Evolutionary conservation across 2,888 invertebrate genomes (phyloP).

Genomic region (Folsomia manolachei): DNA sequence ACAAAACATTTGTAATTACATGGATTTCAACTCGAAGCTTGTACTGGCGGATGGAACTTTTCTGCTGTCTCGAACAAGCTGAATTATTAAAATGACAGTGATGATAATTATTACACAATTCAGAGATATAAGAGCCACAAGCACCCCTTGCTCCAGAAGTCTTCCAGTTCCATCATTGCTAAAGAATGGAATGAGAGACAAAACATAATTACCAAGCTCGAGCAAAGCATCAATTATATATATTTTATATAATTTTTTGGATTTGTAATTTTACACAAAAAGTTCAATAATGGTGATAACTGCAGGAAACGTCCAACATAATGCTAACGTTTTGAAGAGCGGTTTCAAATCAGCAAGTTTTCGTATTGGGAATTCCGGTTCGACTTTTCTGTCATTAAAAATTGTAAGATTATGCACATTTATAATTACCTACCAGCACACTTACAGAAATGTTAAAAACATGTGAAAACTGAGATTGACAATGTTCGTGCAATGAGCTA

Average conservation of each 20-base stretch:
- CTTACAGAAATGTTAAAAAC: neutral
- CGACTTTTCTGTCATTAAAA: neutral
- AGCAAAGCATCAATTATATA: too few species aligned
- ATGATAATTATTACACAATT: neutral
- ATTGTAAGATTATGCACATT: constrained; percentile 2
- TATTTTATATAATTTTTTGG: neutral
- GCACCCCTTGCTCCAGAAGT: neutral
- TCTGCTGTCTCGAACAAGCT: neutral
- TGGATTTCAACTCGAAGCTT: neutral
- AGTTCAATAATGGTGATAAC: neutral
- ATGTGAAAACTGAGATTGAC: neutral
- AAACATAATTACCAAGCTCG: too few species aligned
- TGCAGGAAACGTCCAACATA: neutral
- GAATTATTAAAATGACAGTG: neutral
- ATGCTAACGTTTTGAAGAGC: neutral
- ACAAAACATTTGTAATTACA: neutral
- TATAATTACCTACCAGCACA: too few species aligned
- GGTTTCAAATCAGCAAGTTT: neutral
- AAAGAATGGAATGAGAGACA: too few species aligned
- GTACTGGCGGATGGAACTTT: neutral
- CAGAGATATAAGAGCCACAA: neutral
- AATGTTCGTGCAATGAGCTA: neutral
- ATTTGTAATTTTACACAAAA: neutral
- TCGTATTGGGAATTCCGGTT: neutral
- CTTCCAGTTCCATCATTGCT: neutral